These are phyloP conservation scores for Anastrepha ludens DNA, from an alignment of 1,140 invertebrate genomes.

Conservation along the genomic window DNA sequence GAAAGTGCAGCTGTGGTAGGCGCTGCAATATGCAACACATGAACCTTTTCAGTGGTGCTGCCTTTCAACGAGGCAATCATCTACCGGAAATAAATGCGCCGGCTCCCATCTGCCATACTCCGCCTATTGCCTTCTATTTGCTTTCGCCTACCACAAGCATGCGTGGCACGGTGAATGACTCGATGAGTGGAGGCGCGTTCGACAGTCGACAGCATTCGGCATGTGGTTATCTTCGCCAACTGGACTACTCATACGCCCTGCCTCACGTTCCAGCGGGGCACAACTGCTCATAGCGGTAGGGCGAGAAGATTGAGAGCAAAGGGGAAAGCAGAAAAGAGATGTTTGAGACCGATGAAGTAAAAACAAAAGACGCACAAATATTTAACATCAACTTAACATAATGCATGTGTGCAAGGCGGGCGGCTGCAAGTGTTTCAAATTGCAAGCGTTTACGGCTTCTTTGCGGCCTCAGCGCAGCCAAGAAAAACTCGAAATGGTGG, in stretches of 20 bases:
- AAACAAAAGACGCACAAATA: constrained; percentile 28
- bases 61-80: not conserved
- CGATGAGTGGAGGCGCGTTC: not conserved
- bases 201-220: not conserved
- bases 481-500: not conserved
- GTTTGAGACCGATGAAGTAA: not conserved
- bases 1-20: not conserved
- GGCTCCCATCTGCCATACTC: not conserved
- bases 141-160: not conserved
- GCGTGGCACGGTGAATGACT: constrained; percentile 5
- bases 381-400: constrained; percentile 41
- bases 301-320: not conserved
- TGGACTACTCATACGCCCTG: not conserved
- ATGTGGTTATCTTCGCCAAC: not conserved
- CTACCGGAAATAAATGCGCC: not conserved
- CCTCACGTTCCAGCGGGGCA: not conserved
- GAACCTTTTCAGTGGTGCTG: not conserved
- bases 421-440: constrained; percentile 28
- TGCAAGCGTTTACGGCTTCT: not conserved
- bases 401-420: not conserved
- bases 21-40: not conserved
- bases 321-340: not conserved
- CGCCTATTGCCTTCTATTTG: not conserved
- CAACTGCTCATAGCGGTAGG: not conserved
- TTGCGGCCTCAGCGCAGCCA: not conserved